These are phyloP conservation scores for Platichthys stellatus DNA, from an alignment of 2,113 vertebrate species.

Conservation along the genomic window DNA sequence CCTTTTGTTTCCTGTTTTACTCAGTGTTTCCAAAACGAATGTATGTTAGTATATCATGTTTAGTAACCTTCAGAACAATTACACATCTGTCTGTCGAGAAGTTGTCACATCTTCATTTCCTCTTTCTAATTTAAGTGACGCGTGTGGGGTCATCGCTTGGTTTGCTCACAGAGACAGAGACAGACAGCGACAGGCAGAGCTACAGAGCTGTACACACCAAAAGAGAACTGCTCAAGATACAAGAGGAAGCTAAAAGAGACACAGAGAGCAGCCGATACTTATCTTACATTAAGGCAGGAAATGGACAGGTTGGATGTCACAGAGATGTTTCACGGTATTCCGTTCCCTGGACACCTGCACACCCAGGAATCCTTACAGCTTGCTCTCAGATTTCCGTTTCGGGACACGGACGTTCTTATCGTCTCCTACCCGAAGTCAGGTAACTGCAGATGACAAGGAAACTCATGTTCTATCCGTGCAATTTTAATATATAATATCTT, in stretches of 20 bases:
- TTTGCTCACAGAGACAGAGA: not conserved
- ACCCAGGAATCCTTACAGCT: slow-evolving; percentile 81
- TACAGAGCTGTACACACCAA: not conserved
- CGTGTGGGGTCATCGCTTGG: no score
- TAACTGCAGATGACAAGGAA: slow-evolving; percentile 56
- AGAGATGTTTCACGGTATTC: slow-evolving; percentile 80
- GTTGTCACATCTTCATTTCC: not conserved
- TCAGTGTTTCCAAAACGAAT: not conserved
- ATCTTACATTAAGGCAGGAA: not conserved
- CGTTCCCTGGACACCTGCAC: slow-evolving; percentile 86
- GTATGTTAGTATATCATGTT: not conserved
- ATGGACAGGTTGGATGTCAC: slow-evolving; percentile 84
- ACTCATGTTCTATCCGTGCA: not conserved
- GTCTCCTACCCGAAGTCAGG: slow-evolving; percentile 90
- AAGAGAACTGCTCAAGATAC: not conserved
- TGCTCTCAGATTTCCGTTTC: slow-evolving; percentile 81
- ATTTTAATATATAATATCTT: not conserved
- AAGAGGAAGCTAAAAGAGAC: not conserved
- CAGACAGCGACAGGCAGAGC: not conserved
- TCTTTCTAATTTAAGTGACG: not conserved
- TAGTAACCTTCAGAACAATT: not conserved
- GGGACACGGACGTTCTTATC: slow-evolving; percentile 83
- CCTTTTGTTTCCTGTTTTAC: not conserved
- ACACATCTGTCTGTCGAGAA: not conserved
- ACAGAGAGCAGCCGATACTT: not conserved